Conservation (phyloP, 1,140 invertebrate genomes). For the Mactra quadrangularis region DNA sequence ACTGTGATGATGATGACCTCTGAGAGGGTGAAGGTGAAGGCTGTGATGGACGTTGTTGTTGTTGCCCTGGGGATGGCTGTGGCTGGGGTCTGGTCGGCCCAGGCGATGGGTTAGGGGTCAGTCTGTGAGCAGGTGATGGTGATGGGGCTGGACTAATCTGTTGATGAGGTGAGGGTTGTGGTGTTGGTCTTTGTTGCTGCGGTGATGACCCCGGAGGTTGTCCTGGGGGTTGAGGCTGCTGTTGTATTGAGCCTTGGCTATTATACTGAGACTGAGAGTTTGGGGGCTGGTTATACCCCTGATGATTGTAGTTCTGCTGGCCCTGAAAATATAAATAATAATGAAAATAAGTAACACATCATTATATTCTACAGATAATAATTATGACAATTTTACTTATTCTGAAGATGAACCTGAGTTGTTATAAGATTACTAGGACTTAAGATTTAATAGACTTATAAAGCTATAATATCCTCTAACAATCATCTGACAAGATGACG, state of each 20-base stretch:
- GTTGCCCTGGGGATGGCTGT: slow-evolving; percentile 39
- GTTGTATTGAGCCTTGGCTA: slow-evolving; percentile 50
- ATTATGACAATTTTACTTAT: no score
- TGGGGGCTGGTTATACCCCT: slow-evolving; percentile 34
- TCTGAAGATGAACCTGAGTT: neutral
- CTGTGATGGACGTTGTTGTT: slow-evolving; percentile 25
- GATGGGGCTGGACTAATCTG: slow-evolving; percentile 52
- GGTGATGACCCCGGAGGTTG: slow-evolving; percentile 55
- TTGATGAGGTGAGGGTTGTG: slow-evolving; percentile 59
- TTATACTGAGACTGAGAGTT: slow-evolving; percentile 42
- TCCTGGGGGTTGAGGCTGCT: slow-evolving; percentile 49
- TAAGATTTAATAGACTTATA: no score
- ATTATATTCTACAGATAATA: no score
- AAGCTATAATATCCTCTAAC: no score
- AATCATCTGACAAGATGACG: no score
- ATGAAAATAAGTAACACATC: no score
- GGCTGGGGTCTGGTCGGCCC: slow-evolving; percentile 37
- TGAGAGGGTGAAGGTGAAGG: slow-evolving; percentile 40
- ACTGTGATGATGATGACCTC: slow-evolving; percentile 49
- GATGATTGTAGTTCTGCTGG: slow-evolving; percentile 47
- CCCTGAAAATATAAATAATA: slow-evolving; percentile 22
- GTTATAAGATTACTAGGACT: no score
- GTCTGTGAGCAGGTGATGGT: slow-evolving; percentile 40
- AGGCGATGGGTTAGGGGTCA: slow-evolving; percentile 45
- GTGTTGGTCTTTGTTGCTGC: slow-evolving; percentile 60